Percentiles rank a stretch among this genome's conserved stretches.
phyloP scores from a whole-genome alignment of 2,888 invertebrate genomes.

The Neoscelio sp. region DNA sequence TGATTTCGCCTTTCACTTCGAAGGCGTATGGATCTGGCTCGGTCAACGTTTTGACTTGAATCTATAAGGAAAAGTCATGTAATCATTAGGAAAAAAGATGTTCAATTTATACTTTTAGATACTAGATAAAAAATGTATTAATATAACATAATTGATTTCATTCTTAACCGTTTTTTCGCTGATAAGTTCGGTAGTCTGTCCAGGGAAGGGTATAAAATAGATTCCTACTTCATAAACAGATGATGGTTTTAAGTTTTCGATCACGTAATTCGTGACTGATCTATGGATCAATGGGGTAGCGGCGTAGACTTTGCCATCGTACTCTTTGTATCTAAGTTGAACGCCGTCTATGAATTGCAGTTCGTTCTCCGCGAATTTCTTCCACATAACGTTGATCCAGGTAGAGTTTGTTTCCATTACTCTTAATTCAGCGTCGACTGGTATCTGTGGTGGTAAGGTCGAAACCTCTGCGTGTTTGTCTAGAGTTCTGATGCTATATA shows the following conservation, averaged over 20 bases:
- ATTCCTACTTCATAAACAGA: constrained; percentile 93
- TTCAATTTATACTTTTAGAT: background rate
- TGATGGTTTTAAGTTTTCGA: constrained; percentile 91
- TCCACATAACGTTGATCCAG: constrained; percentile 91
- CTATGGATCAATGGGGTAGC: constrained; percentile 93
- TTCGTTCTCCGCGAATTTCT: constrained; percentile 91
- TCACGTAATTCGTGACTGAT: constrained; percentile 90
- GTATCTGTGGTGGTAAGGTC: constrained; percentile 86
- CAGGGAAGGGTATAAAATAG: constrained; percentile 92
- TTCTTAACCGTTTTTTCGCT: constrained; percentile 89
- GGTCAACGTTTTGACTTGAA: constrained; percentile 77
- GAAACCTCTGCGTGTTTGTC: constrained; percentile 83
- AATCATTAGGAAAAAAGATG: background rate
- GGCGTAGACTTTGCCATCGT: constrained; percentile 92
- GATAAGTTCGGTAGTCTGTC: constrained; percentile 90
- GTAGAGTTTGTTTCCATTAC: constrained; percentile 91
- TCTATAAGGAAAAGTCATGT: constrained; percentile 67
- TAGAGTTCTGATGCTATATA: constrained; percentile 90
- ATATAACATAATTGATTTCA: constrained; percentile 71
- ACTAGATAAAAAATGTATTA: background rate
- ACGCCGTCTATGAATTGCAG: constrained; percentile 94
- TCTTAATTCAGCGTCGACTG: constrained; percentile 89
- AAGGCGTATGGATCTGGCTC: constrained; percentile 92
- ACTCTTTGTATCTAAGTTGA: constrained; percentile 93
- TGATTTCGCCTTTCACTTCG: constrained; percentile 90